Base-by-base conservation (phyloP, 2,888 invertebrate genomes). In the Ypsolopha sequella region DNA sequence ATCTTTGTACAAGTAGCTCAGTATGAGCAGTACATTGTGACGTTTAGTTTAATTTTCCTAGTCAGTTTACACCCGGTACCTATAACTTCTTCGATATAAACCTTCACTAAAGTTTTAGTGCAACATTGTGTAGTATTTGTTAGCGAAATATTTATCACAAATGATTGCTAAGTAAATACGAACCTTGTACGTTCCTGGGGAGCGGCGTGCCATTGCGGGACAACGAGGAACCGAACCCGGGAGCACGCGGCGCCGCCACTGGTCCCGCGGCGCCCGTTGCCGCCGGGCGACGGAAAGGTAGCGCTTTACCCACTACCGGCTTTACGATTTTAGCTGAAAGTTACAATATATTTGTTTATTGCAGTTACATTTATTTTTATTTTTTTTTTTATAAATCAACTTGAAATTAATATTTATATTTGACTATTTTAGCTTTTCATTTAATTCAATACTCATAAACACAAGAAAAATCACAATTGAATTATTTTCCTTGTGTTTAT, bases 181-280 rank as follows among this genome's bases (percentile, higher is more conserved):
- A 69, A 84, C 84, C 81, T 78, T 80, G 81, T 1, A 64, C 56
- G 39, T 68, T 76, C 49, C 66, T 66, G 43, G 65, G 64, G 8
- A 76, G 56, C 6, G 76, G 70, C 1, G 69, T 73, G 7, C 78
- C 78, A 56, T 80, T 78, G 0, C 81, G 55, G 0, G 78, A 60
- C 11, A 80, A 61, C 36, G 73, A 69, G 55, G 84, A 84, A 0
- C 84, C 85, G 65, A 86, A 84, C 8, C 80, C 81, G 34, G 62
- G 50, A 49, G 11, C 59, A 56, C 6, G 57, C 39, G 0, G 59
- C 53, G 6, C 35, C 35, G 14, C 38, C n/a, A 10, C 56, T 51
- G 1, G 58, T 58, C n/a, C 38, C 35, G 41, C 14, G n/a, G 46
- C 33, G 9, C 51, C 33, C 9, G 51, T 56, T 13, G 56, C 56